Conservation (phyloP, 2,113 vertebrate genomes). For the Grallaria varia region DNA sequence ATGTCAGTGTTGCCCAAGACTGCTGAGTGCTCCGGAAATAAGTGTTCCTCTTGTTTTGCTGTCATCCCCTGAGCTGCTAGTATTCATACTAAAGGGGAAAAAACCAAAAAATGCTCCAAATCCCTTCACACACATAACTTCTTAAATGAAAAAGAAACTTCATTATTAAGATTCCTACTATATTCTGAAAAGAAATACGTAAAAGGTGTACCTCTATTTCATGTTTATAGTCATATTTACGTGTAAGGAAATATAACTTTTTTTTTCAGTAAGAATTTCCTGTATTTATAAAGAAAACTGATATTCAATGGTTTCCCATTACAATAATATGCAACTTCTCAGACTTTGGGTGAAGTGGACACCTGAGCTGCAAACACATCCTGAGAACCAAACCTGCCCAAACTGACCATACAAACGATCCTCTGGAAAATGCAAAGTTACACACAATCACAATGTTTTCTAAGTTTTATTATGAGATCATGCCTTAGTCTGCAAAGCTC, state of each 20-base stretch:
- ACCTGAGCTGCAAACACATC: background rate
- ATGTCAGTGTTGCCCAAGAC: background rate
- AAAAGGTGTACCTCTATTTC: background rate
- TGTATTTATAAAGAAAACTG: background rate
- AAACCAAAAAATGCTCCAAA: background rate
- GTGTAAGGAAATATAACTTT: fast-evolving
- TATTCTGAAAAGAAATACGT: background rate
- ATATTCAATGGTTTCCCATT: background rate
- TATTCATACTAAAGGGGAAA: background rate
- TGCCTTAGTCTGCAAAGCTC: background rate
- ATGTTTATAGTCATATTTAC: background rate
- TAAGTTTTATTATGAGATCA: fast-evolving
- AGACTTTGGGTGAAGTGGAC: fast-evolving
- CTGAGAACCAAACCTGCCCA: background rate
- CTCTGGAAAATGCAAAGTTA: background rate
- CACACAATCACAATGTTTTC: fast-evolving
- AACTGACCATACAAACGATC: fast-evolving
- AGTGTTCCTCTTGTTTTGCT: background rate
- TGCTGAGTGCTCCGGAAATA: background rate
- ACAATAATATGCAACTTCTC: background rate
- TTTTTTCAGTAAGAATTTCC: background rate
- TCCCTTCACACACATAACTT: background rate
- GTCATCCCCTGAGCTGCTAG: background rate
- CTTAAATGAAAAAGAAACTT: background rate
- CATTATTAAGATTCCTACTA: background rate